Conservation (phyloP, 2,888 invertebrate species). For the Icerya purchasi region DNA sequence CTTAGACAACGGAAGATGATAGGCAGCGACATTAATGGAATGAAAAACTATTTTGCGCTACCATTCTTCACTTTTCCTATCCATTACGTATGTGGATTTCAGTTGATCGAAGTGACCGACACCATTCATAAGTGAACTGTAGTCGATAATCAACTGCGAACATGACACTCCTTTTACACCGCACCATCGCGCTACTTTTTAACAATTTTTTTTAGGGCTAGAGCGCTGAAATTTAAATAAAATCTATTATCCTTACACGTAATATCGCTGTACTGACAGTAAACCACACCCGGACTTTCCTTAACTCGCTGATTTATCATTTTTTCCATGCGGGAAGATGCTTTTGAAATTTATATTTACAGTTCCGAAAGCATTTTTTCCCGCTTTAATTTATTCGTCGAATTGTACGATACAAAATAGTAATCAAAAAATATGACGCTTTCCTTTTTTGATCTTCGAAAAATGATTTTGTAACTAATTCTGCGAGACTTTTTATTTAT, state of each 20-base stretch:
- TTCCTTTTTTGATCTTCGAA: background rate
- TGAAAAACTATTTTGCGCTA: no score
- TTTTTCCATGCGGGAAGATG: background rate
- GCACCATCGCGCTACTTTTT: background rate
- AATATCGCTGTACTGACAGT: background rate
- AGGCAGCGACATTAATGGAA: no score
- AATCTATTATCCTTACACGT: background rate
- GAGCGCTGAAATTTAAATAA: background rate
- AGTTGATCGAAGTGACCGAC: background rate
- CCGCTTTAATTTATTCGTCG: background rate
- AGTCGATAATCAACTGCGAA: background rate
- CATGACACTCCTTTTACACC: background rate
- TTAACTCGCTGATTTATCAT: background rate
- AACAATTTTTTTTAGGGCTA: background rate
- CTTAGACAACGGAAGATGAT: no score
- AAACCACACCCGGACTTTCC: background rate
- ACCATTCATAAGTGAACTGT: background rate
- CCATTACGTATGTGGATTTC: background rate
- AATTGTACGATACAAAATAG: background rate
- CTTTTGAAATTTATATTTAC: background rate
- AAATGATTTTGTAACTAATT: background rate
- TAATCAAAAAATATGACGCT: background rate
- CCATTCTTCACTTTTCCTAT: no score
- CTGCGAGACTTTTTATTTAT: background rate
- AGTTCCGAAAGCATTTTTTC: background rate